Evolutionary conservation across 2,888 invertebrate genomes (phyloP), one percentile per base, ranked within the genome.

Genomic region (Leucozona laternaria): DNA sequence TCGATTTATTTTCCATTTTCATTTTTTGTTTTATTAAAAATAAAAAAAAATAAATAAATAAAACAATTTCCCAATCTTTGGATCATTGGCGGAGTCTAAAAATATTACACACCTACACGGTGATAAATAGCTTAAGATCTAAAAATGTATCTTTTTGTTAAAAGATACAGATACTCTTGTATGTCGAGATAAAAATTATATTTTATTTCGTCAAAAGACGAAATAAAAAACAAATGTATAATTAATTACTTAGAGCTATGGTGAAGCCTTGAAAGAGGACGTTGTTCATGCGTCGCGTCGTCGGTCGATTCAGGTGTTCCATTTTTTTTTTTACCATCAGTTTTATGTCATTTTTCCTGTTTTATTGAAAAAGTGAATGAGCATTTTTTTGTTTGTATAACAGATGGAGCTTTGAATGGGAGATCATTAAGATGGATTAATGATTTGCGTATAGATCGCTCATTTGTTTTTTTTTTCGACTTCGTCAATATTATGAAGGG

Each of bases 141-240:
- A 72, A 80, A 81, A 85, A 34, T 81, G 34, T 73, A 72, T 77
- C 66, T 84, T 84, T 84, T 79, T 71, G 48, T 66, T 66, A n/a
- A 62, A 43, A 43, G 25, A 62, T 62, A 43, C 34, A 45, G 55
- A 43, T 64, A 40, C 22, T 17, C 22, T 58, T 31, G 28, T 17
- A 58, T 60, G 55, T 20, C 20, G 15, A 64, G 48, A 40, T n/a
- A 25, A 45, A 40, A 62, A 40, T 5, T 22, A 22, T n/a, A 34
- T 66, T 71, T 84, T 84, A 79, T 80, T 81, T 81, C 60, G 48
- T 58, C 50, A 45, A n/a, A n/a, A 31, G 7, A 64, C 15, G 22
- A 50, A 57, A 28, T 5, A 60, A 75, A 64, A 45, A 50, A 0
- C 22, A 50, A 50, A 60, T 64, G n/a, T 71, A 68, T 86, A 86